These are phyloP conservation scores for Ciconia stormi DNA, from an alignment of 2,113 vertebrate species.

Conservation along the genomic window DNA sequence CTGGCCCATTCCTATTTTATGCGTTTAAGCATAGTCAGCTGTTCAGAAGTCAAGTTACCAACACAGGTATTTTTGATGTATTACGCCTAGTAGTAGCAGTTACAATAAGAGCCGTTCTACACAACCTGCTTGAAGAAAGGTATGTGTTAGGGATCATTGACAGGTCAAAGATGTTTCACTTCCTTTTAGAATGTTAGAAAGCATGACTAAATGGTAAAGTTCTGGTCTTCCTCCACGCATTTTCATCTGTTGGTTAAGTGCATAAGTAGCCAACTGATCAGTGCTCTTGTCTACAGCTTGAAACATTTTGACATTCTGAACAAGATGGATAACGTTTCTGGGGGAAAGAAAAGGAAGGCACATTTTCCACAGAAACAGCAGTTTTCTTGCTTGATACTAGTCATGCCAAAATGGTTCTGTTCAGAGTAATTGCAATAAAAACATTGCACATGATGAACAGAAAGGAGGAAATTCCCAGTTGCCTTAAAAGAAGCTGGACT, in stretches of 20 bases:
- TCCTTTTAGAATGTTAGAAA: not conserved
- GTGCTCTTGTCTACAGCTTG: not conserved
- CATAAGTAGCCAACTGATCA: not conserved
- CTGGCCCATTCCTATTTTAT: not conserved
- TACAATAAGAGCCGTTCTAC: not conserved
- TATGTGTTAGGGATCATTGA: not conserved
- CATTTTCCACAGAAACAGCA: not conserved
- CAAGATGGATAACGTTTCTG: not conserved
- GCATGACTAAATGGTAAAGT: not conserved
- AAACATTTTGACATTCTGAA: not conserved
- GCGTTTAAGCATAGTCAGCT: not conserved
- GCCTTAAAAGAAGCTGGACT: not conserved
- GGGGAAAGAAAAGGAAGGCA: not conserved
- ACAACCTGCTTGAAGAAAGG: not conserved
- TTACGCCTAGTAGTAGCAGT: not conserved
- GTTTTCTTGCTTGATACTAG: not conserved
- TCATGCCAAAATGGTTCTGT: not conserved
- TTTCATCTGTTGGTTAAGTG: not conserved
- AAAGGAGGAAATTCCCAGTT: not conserved
- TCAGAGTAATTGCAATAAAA: constrained; percentile 23
- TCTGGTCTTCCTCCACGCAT: not conserved
- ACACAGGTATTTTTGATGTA: not conserved
- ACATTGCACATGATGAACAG: not conserved
- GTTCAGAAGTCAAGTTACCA: not conserved
- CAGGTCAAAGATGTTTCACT: not conserved